A percentile compares a stretch with the other conserved stretches of the same genome.
Evolutionary conservation across 2,113 vertebrate genomes (phyloP).

Genomic region (Tragelaphus imberbis): DNA sequence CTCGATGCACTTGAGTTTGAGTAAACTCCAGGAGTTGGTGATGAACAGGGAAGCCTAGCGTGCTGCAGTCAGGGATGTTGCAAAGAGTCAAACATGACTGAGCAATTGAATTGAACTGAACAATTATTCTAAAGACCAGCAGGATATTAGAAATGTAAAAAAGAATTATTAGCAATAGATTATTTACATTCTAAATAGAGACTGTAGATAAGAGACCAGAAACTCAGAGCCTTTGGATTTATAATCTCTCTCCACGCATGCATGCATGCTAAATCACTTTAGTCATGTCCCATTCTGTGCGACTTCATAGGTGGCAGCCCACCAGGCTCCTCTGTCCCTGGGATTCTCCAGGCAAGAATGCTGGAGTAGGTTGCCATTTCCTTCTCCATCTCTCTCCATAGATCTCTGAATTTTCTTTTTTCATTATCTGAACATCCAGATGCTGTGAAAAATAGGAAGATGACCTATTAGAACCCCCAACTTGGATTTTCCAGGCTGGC

Average conservation of each 20-base stretch:
- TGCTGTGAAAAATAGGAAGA: background rate
- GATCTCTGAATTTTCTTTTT: background rate
- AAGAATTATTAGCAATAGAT: background rate
- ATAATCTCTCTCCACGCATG: background rate
- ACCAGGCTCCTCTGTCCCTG: background rate
- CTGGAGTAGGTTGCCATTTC: background rate
- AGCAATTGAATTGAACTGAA: background rate
- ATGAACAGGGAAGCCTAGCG: background rate
- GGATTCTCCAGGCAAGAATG: background rate
- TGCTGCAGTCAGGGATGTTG: background rate
- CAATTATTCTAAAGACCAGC: background rate
- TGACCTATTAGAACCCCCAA: background rate
- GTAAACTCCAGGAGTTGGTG: accelerated
- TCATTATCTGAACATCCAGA: background rate
- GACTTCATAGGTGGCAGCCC: background rate
- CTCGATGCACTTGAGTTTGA: accelerated
- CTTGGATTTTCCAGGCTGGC: background rate
- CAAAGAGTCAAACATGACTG: background rate
- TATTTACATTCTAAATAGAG: background rate
- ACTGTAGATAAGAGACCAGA: background rate
- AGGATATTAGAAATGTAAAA: background rate
- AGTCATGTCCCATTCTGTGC: accelerated
- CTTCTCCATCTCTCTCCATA: background rate
- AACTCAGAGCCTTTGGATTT: background rate
- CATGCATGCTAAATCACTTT: background rate